Evolutionary conservation across 1,140 invertebrate species (phyloP), one percentile per base, ranked within the genome.

Genomic region (Lepidurus couesii): DNA sequence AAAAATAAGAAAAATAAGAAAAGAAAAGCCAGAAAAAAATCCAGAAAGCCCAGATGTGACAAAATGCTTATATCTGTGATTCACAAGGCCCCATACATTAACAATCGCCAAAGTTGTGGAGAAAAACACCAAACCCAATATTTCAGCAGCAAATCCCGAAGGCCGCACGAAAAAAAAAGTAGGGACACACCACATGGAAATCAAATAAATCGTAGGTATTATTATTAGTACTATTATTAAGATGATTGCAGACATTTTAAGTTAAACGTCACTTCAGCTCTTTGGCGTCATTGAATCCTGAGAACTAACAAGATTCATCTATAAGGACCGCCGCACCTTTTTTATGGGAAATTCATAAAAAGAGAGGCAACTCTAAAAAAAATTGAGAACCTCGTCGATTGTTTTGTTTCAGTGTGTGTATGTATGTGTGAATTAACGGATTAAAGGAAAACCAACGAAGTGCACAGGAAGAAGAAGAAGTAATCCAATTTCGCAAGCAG

Each of bases 141-240:
- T 34, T 3, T 34, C 34, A 3, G 34, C 34, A 34, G 34, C 34
- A 34, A 34, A 34, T 34, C 34, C 4, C 34, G 34, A 34, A 34
- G 34, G 34, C 34, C 3, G 34, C 34, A 34, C 34, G 26, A 34
- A 34, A 34, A 34, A 1, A 34, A 34, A 34, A 34, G 34, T 34
- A 34, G 34, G 34, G 34, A 34, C 34, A 34, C 34, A 80, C 45
- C 76, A 75, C 44, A 16, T 44, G 26, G 10, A 13, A 44, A 77
- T 79, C 11, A 77, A 53, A 65, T 43, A 75, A 79, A 73, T 78
- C 79, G 77, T 78, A 79, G 77, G 80, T 79, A 80, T 79, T 78
- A 80, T 81, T 80, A 47, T 75, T 75, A 6, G 26, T 13, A 75
- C 16, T 21, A 42, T 43, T 42, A 75, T 34, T 34, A 34, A 34